Base-by-base conservation (phyloP, 2,797 vertebrate genomes). In the Diglossa cyanea region DNA sequence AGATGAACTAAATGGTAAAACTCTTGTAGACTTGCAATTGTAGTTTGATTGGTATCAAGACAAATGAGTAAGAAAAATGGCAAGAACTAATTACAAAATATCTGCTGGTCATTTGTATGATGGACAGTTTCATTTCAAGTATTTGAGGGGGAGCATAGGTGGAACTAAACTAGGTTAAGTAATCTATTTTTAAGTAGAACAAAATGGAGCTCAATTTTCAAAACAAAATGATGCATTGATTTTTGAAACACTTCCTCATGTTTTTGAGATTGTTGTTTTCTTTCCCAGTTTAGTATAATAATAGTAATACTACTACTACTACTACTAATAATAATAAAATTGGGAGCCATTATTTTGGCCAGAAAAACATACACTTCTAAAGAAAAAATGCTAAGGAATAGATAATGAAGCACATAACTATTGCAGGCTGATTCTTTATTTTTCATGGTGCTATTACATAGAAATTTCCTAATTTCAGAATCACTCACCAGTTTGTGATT, bases 1-100 rank as follows among this genome's bases (percentile, higher is more conserved):
- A 50, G 73, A 13, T 77, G 21, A 88, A 94, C 84, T 68, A 92
- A 84, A 91, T 37, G 10, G 30, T 35, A 65, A 71, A 88, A 72
- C 10, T 88, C 57, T 48, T 4, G 28, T 30, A 33, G 72, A 83
- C 45, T 91, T 90, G 24, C 10, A 76, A 11, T 74, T 47, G 21
- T 19, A 35, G 31, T 71, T 88, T 55, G n/a, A 65, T 58, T 73
- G 30, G 26, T 68, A 58, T 54, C 23, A 51, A 74, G 45, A 26
- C 10, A 91, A 83, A 88, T n/a, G 14, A 86, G 9, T 16, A 70
- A 70, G 35, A 82, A 73, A 68, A 68, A 61, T 26, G 75, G 7
- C 4, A 75, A 58, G 44, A 79, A 62, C 40, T 74, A 74, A 72
- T 75, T 45, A 25, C 10, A 73, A 51, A 85, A 62, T 76, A 65